Conservation (phyloP, 2,797 vertebrate species). For the Bradypodion pumilum region DNA sequence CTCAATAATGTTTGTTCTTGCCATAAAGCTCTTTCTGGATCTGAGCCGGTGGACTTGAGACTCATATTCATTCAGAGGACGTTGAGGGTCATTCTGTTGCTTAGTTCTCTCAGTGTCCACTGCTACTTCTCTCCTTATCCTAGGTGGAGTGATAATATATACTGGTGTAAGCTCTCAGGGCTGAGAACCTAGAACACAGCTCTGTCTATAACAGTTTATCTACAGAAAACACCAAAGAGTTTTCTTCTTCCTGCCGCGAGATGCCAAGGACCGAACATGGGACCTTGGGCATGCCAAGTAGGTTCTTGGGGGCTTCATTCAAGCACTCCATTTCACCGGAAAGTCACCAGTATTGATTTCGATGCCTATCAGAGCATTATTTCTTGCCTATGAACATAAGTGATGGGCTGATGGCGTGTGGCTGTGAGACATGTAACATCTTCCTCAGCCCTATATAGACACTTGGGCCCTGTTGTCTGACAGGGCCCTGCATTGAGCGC, state of each 20-base stretch:
- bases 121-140: too few species aligned
- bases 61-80: too few species aligned
- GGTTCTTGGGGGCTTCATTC: background rate
- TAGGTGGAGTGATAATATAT: too few species aligned
- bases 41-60: too few species aligned
- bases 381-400: background rate
- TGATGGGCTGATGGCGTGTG: background rate
- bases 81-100: too few species aligned
- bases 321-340: background rate
- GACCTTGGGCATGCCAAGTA: background rate
- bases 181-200: background rate
- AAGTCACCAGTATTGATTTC: background rate
- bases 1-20: too few species aligned
- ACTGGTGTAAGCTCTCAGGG: too few species aligned
- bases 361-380: background rate
- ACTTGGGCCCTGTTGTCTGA: background rate
- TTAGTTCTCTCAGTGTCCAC: too few species aligned
- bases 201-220: background rate
- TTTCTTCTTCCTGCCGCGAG: background rate
- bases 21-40: too few species aligned
- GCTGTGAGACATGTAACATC: too few species aligned
- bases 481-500: conserved; percentile 25
- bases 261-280: background rate
- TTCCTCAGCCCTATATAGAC: too few species aligned
- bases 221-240: too few species aligned